Base-by-base conservation (phyloP, 2,113 vertebrate species). In the Smithornis capensis region DNA sequence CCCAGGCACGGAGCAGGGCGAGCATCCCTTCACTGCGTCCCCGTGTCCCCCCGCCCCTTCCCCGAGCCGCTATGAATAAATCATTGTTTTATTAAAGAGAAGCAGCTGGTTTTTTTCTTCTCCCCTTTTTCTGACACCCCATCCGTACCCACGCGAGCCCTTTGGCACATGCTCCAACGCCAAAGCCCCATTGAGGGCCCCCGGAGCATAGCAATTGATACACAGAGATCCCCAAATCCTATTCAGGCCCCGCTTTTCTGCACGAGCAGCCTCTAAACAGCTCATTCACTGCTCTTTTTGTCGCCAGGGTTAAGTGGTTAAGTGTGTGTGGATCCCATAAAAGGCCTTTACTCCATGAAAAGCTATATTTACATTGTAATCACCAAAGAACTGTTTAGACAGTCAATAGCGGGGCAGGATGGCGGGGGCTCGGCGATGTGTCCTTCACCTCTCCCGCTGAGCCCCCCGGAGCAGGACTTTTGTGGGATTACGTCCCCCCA, bases 261-360 rank as follows among this genome's bases (percentile, higher is more conserved):
- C 98, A 98, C 97, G 98, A 98, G 97, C 97, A 19, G 79, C 94
- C 96, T 95, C 97, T 97, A 90, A 97, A 94, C 97, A 93, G 96
- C 96, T 83, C 90, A 98, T 98, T 98, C 98, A 97, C 90, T 85
- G 96, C 96, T 97, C 96, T 98, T 98, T 98, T 98, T 98, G 97
- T 97, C 89, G 35, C 94, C 37, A 89, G 96, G 98, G 98, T 98
- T 98, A 98, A 98, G 98, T 98, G 98, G 97, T 97, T 98, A 97
- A 98, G 96, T 98, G 98, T 98, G 97, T 97, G 96, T 47, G 94
- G 80, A 96, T 93, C 95, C 97, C 94, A 97, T 95, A 97, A 98
- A 98, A 97, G 96, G 96, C 80, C 83, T 95, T 94, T 94, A 97
- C 97, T 97, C 97, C 96, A 97, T 97, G 97, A 97, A 97, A 97